Percentiles rank a stretch among this genome's conserved stretches.
Evolutionary conservation across 2,797 vertebrate genomes (phyloP).

Genomic region (Carapus acus): DNA sequence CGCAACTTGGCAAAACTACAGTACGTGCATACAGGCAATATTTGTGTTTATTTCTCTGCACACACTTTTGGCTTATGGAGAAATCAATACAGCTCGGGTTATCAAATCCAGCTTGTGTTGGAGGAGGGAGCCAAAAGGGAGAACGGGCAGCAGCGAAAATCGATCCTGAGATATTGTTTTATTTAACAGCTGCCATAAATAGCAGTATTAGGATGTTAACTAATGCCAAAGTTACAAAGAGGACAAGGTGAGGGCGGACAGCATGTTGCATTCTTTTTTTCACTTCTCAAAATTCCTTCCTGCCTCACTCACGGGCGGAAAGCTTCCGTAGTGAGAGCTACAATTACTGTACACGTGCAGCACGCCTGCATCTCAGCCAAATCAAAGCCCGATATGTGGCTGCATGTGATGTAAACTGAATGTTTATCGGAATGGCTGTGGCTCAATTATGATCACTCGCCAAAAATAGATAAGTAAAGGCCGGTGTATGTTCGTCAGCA

Average conservation of each 20-base stretch:
- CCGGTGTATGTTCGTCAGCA: not conserved
- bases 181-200: conserved; percentile 88
- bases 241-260: conserved; percentile 63
- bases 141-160: conserved; percentile 79
- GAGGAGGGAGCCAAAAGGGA: conserved; percentile 64
- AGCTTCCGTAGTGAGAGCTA: too few species aligned
- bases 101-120: conserved; percentile 76
- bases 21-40: conserved; percentile 52
- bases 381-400: not conserved
- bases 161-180: conserved; percentile 88
- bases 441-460: conserved; percentile 1
- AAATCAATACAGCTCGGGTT: conserved; percentile 93
- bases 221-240: conserved; percentile 63
- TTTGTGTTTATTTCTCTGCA: conserved; percentile 58
- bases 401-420: not conserved
- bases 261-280: conserved; percentile 29
- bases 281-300: conserved; percentile 30
- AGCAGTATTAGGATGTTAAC: conserved; percentile 77
- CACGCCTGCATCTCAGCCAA: not conserved
- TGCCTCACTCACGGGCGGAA: not conserved
- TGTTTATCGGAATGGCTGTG: conserved; percentile 4
- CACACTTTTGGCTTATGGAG: conserved; percentile 86
- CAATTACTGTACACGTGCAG: too few species aligned
- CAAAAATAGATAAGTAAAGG: conserved; percentile 1
- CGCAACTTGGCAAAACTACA: not conserved